phyloP scores from a whole-genome alignment of 2,797 vertebrate genomes.

The Pantherophis alleghaniensis region DNA sequence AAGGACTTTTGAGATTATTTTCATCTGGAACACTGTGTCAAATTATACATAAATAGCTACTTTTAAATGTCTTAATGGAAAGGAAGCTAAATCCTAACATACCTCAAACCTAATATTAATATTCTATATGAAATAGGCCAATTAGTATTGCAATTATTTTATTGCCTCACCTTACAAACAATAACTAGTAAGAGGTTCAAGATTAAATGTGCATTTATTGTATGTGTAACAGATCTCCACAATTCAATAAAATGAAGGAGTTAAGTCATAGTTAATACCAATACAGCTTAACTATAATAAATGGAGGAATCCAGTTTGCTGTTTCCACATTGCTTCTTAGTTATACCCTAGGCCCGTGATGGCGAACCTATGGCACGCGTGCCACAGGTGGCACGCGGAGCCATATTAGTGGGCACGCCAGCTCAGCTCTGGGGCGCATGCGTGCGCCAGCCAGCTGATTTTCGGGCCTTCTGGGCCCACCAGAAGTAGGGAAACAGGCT shows the following conservation, averaged over 20 bases:
- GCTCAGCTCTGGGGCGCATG: too few species aligned
- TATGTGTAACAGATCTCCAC: conserved; percentile 67
- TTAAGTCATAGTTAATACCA: conserved; percentile 65
- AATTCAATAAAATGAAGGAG: conserved; percentile 60
- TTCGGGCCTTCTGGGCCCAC: too few species aligned
- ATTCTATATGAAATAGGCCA: conserved; percentile 69
- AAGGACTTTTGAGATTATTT: conserved; percentile 62
- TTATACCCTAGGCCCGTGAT: not conserved
- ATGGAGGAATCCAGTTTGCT: conserved; percentile 37
- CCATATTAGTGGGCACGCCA: too few species aligned
- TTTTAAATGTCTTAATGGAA: conserved; percentile 61
- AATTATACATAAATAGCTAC: conserved; percentile 51
- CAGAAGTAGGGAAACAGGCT: too few species aligned
- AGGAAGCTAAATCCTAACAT: conserved; percentile 32
- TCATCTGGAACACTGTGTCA: conserved; percentile 57
- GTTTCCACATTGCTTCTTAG: conserved; percentile 35
- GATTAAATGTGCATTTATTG: conserved; percentile 64
- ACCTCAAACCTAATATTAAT: conserved; percentile 53
- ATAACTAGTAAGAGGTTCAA: conserved; percentile 53
- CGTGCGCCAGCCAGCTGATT: too few species aligned
- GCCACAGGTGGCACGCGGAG: too few species aligned
- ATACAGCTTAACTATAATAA: conserved; percentile 56
- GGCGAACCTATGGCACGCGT: too few species aligned
- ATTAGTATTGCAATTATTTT: conserved; percentile 65
- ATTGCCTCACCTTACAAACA: conserved; percentile 58